Conservation (phyloP, 2,888 invertebrate species). For the Noctua pronuba region DNA sequence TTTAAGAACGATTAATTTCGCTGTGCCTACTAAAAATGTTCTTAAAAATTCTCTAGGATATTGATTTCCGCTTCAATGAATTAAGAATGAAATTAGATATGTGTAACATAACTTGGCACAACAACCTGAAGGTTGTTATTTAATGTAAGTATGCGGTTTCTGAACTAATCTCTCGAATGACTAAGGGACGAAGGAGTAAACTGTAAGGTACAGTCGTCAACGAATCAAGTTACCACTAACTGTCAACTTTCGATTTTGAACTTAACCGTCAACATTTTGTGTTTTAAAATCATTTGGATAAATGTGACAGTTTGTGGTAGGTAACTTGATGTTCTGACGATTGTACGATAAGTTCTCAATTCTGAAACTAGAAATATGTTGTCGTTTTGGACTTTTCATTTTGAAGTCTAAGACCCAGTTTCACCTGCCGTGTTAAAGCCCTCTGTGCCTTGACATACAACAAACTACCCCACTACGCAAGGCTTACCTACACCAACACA, state of each 20-base stretch:
- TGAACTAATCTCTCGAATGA: too few relatives aligned
- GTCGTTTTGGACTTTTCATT: background rate
- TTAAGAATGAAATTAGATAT: background rate
- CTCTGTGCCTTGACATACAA: background rate
- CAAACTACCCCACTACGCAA: background rate
- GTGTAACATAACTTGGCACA: background rate
- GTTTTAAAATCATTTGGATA: too few relatives aligned
- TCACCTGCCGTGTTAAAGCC: too few relatives aligned
- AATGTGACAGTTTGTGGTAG: too few relatives aligned
- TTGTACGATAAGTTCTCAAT: background rate
- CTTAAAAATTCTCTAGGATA: background rate
- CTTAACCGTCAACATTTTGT: too few relatives aligned
- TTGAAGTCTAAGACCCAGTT: too few relatives aligned
- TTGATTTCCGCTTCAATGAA: background rate
- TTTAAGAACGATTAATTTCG: background rate
- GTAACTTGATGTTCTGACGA: too few relatives aligned
- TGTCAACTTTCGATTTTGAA: too few relatives aligned
- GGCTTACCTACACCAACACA: constrained; percentile 2
- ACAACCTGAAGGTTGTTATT: too few relatives aligned
- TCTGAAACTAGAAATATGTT: background rate
- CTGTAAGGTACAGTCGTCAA: too few relatives aligned
- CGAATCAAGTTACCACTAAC: too few relatives aligned
- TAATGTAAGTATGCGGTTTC: background rate
- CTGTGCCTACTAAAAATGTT: background rate
- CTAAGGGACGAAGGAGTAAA: too few relatives aligned